phyloP scores from a whole-genome alignment of 2,888 invertebrate genomes.

The Spatulosminthurus flaviceps region DNA sequence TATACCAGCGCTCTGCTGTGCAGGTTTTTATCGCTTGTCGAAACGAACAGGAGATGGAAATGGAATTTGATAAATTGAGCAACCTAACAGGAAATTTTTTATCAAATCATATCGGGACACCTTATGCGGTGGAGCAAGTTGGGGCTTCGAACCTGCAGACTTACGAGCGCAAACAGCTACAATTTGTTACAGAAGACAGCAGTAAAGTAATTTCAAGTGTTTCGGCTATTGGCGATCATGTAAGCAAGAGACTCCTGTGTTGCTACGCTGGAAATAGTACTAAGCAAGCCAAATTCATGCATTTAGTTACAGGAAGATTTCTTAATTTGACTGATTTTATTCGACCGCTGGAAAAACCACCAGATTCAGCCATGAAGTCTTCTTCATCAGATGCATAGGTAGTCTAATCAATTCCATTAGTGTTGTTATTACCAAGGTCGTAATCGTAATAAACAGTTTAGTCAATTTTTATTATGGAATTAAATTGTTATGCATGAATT shows the following conservation, averaged over 20 bases:
- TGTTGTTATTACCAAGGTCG: no score
- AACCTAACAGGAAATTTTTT: constrained; percentile 70
- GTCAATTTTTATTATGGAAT: no score
- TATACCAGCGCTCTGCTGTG: constrained; percentile 76
- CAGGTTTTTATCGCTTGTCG: constrained; percentile 73
- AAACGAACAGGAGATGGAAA: constrained; percentile 69
- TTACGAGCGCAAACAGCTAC: constrained; percentile 76
- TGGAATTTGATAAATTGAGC: constrained; percentile 68
- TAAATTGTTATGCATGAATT: no score
- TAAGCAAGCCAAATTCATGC: constrained; percentile 73
- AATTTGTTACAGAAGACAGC: constrained; percentile 70
- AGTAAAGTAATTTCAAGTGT: constrained; percentile 79
- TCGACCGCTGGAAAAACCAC: constrained; percentile 48
- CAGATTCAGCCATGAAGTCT: background rate
- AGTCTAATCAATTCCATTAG: no score
- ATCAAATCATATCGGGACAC: constrained; percentile 69
- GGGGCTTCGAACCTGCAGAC: constrained; percentile 73
- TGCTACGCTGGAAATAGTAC: constrained; percentile 70
- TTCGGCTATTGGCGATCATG: constrained; percentile 76
- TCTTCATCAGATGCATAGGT: no score
- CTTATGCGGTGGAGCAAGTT: constrained; percentile 74
- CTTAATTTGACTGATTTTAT: constrained; percentile 79
- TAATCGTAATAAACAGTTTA: no score
- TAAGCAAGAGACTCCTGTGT: constrained; percentile 81
- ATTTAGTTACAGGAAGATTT: constrained; percentile 77